Evolutionary conservation across 2,888 invertebrate species (phyloP), one percentile per base, ranked within the genome.

Genomic region (Dolichopus griseipennis): DNA sequence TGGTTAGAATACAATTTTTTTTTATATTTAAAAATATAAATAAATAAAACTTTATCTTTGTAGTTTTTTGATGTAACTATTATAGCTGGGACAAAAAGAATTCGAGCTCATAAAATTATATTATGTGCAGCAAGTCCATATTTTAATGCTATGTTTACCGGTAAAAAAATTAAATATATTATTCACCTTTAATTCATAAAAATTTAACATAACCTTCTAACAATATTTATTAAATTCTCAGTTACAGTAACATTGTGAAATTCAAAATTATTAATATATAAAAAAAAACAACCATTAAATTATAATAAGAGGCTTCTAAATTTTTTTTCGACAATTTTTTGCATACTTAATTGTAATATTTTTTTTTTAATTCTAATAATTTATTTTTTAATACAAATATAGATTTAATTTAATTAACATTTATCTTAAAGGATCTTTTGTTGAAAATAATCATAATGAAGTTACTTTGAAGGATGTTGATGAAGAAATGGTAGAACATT

Each of bases 101-200:
- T 76, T 62, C 68, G 66, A 33, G 76, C 74, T 1, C 76, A 76
- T 63, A 74, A 74, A 41, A 75, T 73, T 68, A 72, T 76, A n/a
- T 70, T 76, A 61, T 74, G 75, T 8, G 75, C 75, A 8, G 75
- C 73, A 27, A 76, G 76, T 69, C 74, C 74, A 9, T 76, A 75
- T 67, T 76, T 76, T 52, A 69, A 70, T 73, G 73, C 75, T 61
- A 75, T 76, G 75, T 76, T 76, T 61, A 72, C 73, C 61, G 76
- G 75, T 74, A 65, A 67, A 1, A 27, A 8, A 15, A 33, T 64
- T 37, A 37, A 34, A 37, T 8, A 37, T 37, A 37, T 37, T 37
- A 10, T 37, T 37, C 3, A 10, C 8, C 8, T 37, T 10, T 37
- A n/a, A 37, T 37, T 37, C 4, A 37, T 37, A n/a, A n/a, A n/a